Evolutionary conservation across 2,888 invertebrate genomes (phyloP), one percentile per base, ranked within the genome.

Genomic region (Agrilus mali): DNA sequence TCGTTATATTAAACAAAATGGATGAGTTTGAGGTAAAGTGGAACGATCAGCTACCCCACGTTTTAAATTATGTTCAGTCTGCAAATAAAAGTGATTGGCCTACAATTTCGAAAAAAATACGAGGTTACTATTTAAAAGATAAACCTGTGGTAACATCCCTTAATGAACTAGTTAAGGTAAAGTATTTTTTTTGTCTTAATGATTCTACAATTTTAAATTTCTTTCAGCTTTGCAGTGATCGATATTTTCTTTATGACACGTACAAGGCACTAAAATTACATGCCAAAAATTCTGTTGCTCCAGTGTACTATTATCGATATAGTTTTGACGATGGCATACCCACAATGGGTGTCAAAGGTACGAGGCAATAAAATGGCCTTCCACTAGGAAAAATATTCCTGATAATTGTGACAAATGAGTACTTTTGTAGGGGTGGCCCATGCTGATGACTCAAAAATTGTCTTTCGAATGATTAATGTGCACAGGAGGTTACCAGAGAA

Each of bases 51-150:
- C 77, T 77, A 2, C 75, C 78, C 37, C 60, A 71, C 50, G 70
- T 78, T 47, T 72, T 81, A 36, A 77, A 78, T 55, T 80, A 69
- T 59, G 76, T 79, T 51, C 72, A 75, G 53, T 75, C 77, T 0
- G 53, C 77, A 5, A 72, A 74, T 0, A 53, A 66, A 7, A 55
- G 63, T 15, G 65, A 68, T 33, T 69, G 73, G 2, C 50, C 61
- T 0, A 59, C 63, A 0, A 69, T 75, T 0, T 71, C 76, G 0
- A 61, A 63, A 27, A 68, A 70, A 53, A 75, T 78, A 52, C 74
- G 70, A 43, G 56, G 72, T 22, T 69, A 72, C 41, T 79, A 80
- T 55, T 63, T 80, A 33, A 67, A 68, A 33, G 61, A 68, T 7
- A 68, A 70, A 40, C 60, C 69, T 0, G 71, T 79, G 44, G 10